Base-by-base conservation (phyloP, 2,113 vertebrate species). In the Empidonax traillii region DNA sequence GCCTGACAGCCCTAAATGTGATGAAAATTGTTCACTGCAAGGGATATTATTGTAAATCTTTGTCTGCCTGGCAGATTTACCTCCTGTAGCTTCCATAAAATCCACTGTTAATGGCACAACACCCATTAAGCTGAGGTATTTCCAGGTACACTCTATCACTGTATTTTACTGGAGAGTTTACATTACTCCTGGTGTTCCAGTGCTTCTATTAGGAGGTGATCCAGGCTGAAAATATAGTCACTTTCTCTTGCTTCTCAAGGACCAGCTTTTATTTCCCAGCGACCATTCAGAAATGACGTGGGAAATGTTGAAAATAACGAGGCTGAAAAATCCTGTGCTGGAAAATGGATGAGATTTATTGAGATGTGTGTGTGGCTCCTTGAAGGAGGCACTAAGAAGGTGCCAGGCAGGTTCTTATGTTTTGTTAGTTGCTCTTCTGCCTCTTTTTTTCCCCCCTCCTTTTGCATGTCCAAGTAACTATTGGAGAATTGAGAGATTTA, bases 81-180 rank as follows among this genome's bases (percentile, higher is more conserved):
- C 90, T 96, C 91, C 95, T 25, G 83, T 87, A 62, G 82, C 91
- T 96, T 96, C 97, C 96, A 98, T 98, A 98, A 98, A 98, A 97
- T 91, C 94, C 96, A 90, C 97, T 59, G 51, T 96, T 98, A 98
- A 98, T 97, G 96, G 97, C 95, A 98, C 94, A 98, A 97, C 97
- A 96, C 97, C 97, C 97, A 98, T 98, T 98, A 98, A 96, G 94
- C 91, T 81, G 95, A 98, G 97, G 84, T 97, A 97, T 98, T 98
- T 97, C 97, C 87, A 96, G 98, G 87, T 93, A 55, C 72, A 96
- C 74, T 98, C 94, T 85, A 93, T 98, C 97, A 98, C 84, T 52
- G 80, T 97, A 91, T 98, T 98, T 98, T 98, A 97, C 93, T 96
- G 91, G 95, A 79, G 78, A 96, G 97, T 98, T 98, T 98, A 97